Conservation (phyloP, 2,797 vertebrate genomes). For the Myotis myotis region DNA sequence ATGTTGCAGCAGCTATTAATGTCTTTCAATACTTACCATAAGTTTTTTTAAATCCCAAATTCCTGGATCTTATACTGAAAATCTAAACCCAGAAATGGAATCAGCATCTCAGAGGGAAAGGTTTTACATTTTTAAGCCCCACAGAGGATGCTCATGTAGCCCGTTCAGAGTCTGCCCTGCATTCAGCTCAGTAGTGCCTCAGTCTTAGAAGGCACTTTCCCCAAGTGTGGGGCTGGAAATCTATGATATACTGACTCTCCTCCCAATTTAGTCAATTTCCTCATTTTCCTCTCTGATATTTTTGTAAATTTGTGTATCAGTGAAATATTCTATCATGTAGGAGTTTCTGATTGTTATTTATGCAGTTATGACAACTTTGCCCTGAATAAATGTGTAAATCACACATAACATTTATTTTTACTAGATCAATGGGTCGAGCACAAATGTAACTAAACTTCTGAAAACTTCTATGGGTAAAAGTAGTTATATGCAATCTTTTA, state of each 20-base stretch:
- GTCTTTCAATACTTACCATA: background rate
- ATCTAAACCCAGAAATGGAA: background rate
- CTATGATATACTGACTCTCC: background rate
- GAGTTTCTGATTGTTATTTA: constrained; percentile 52
- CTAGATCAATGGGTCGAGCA: constrained; percentile 1
- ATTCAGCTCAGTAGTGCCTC: background rate
- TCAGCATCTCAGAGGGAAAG: background rate
- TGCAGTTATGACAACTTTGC: constrained; percentile 29
- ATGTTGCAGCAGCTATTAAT: background rate
- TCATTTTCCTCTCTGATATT: background rate
- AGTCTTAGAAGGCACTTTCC: background rate
- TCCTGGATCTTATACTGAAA: background rate
- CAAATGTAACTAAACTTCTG: constrained; percentile 57
- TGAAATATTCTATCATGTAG: constrained; percentile 36
- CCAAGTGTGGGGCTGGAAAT: background rate
- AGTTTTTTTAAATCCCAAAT: background rate
- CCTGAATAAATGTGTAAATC: constrained; percentile 37
- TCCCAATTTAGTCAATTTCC: background rate
- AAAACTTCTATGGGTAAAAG: background rate
- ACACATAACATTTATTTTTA: constrained; percentile 28
- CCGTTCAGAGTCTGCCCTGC: background rate
- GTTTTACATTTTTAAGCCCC: background rate
- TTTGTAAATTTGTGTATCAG: constrained; percentile 53
- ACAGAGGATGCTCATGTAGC: background rate
- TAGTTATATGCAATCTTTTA: background rate